These are phyloP conservation scores for Panthera leo DNA, from an alignment of 2,113 vertebrate genomes.

Conservation along the genomic window DNA sequence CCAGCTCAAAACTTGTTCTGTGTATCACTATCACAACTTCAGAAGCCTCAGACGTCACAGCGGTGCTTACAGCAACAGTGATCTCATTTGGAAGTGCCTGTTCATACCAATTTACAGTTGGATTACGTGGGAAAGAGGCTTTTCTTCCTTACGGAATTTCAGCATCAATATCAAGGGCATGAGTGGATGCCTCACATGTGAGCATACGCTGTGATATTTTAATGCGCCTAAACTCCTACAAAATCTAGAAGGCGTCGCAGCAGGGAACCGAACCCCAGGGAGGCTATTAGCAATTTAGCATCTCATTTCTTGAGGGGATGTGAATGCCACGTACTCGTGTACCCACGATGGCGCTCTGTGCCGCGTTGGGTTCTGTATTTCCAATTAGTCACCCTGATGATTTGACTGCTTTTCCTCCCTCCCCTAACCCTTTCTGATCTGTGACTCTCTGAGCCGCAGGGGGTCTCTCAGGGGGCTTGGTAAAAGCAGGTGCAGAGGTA, in stretches of 20 bases:
- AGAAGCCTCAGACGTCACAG: neutral
- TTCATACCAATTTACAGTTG: neutral
- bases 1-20: neutral
- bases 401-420: neutral
- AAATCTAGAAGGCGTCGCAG: neutral
- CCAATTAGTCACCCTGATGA: neutral
- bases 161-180: neutral
- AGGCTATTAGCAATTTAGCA: slow-evolving; percentile 45
- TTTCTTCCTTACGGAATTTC: neutral
- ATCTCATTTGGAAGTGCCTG: neutral
- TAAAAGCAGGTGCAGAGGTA: neutral
- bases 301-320: neutral
- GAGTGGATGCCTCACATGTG: neutral
- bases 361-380: neutral
- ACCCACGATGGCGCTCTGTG: accelerated
- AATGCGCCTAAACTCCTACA: neutral
- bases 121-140: neutral
- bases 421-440: neutral
- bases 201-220: neutral
- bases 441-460: neutral
- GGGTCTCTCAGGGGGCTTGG: neutral
- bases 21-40: neutral
- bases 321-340: neutral
- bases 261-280: slow-evolving; percentile 1
- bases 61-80: no score